phyloP scores from a whole-genome alignment of 92 coral and sea anemone species.

The Epizoanthus illoricatus region DNA sequence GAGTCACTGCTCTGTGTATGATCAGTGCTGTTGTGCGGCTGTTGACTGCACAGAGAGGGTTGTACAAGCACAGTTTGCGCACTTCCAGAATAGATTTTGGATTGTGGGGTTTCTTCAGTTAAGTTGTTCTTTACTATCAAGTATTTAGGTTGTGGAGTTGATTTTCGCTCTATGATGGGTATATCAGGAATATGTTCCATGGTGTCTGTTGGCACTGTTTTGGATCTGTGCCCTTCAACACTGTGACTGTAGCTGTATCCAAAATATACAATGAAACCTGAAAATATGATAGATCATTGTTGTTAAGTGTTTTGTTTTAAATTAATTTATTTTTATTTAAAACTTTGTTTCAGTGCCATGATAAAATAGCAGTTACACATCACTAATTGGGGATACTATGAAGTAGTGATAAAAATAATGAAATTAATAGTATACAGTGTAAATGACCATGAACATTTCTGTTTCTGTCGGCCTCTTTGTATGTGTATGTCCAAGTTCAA shows the following conservation, averaged over 20 bases:
- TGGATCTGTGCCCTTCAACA: conserved; percentile 57
- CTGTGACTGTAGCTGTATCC: conserved; percentile 63
- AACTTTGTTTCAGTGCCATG: no score
- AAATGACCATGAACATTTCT: no score
- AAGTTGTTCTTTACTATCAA: neutral
- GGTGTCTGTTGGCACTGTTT: conserved; percentile 5
- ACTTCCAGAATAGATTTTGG: neutral
- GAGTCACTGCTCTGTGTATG: neutral
- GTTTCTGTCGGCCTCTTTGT: no score
- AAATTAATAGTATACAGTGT: no score
- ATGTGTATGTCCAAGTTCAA: no score
- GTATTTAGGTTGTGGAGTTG: conserved; percentile 15
- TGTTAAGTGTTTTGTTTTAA: no score
- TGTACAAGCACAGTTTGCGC: neutral
- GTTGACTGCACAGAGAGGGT: neutral
- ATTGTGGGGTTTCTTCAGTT: neutral
- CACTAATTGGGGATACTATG: no score
- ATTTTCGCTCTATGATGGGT: conserved; percentile 39
- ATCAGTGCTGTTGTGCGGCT: neutral
- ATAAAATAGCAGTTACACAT: no score
- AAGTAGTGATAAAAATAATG: no score
- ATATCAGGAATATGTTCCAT: conserved; percentile 23
- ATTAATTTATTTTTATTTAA: no score
- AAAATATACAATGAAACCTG: conserved; percentile 67
- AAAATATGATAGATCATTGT: neutral